A percentile compares a stretch with the other conserved stretches of the same genome.
Evolutionary conservation across 2,888 invertebrate species (phyloP).

Genomic region (Morpho deidamia): DNA sequence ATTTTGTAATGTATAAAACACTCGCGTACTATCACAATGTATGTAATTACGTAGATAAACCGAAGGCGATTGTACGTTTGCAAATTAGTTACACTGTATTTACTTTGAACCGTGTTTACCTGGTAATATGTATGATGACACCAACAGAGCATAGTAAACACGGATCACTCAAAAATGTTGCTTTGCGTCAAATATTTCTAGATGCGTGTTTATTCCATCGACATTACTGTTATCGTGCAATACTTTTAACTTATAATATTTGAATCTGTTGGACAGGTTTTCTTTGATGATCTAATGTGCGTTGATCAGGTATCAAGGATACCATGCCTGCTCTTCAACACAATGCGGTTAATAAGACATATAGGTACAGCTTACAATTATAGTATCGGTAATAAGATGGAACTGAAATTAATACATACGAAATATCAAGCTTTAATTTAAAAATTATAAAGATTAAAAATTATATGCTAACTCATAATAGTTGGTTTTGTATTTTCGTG

Average conservation of each 20-base stretch:
- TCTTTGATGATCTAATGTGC: constrained; percentile 62
- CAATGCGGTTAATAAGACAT: background rate
- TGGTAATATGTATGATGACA: background rate
- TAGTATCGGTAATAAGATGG: too few relatives aligned
- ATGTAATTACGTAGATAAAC: constrained; percentile 18
- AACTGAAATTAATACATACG: too few relatives aligned
- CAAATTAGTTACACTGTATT: constrained; percentile 5
- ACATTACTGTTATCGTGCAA: background rate
- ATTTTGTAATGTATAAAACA: constrained; percentile 2
- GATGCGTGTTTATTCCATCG: too few relatives aligned
- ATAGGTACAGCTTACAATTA: too few relatives aligned
- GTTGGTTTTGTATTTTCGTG: too few relatives aligned
- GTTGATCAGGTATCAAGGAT: constrained; percentile 58
- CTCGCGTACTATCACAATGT: constrained; percentile 6
- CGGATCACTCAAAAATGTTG: background rate
- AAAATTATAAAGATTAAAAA: too few relatives aligned
- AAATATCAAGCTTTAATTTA: too few relatives aligned
- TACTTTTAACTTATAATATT: constrained; percentile 21
- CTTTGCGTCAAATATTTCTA: too few relatives aligned
- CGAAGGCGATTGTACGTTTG: constrained; percentile 7
- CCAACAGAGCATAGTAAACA: background rate
- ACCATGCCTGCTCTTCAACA: constrained; percentile 12
- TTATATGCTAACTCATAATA: too few relatives aligned
- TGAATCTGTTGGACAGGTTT: constrained; percentile 55
- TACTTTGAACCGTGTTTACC: background rate